A percentile compares a stretch with the other conserved stretches of the same genome.
These are phyloP conservation scores for Drosophila putrida DNA, from an alignment of 2,888 invertebrate species.

Conservation along the genomic window DNA sequence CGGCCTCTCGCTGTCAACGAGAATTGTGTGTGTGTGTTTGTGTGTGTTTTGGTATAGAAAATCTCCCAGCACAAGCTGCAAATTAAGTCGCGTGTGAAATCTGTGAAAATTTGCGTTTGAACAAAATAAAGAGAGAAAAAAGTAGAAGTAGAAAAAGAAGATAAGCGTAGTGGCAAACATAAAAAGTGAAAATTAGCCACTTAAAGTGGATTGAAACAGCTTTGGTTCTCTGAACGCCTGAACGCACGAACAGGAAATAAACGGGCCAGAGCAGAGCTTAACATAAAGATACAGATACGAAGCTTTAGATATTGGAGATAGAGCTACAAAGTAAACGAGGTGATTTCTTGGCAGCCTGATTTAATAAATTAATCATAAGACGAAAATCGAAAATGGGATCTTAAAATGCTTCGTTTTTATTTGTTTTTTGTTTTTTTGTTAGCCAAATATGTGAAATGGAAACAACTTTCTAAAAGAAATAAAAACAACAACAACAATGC, in stretches of 20 bases:
- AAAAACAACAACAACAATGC: conserved; percentile 50
- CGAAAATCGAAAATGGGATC: conserved; percentile 76
- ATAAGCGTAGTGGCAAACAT: conserved; percentile 23
- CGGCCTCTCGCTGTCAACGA: conserved; percentile 22
- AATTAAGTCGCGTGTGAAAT: conserved; percentile 71
- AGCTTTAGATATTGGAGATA: conserved; percentile 8
- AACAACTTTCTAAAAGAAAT: conserved; percentile 75
- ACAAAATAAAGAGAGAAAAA: conserved; percentile 27
- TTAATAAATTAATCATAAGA: conserved; percentile 68
- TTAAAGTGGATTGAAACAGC: conserved; percentile 54
- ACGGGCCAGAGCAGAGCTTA: conserved; percentile 35
- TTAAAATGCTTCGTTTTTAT: conserved; percentile 50
- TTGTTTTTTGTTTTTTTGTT: conserved; percentile 49
- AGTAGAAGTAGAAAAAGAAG: conserved; percentile 13
- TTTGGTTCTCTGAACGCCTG: conserved; percentile 24
- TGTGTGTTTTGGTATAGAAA: conserved; percentile 13
- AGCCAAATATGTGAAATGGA: conserved; percentile 79
- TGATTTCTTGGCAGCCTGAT: conserved; percentile 63
- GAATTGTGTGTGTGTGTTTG: conserved; percentile 31
- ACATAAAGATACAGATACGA: conserved; percentile 8
- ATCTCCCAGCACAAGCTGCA: conserved; percentile 29
- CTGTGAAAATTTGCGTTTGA: conserved; percentile 68
- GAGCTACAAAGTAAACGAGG: conserved; percentile 43
- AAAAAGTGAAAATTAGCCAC: conserved; percentile 73
- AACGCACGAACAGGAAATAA: conserved; percentile 53